These are phyloP conservation scores for Microctenopoma steveboyesi DNA, from an alignment of 2,797 vertebrate species.

Conservation along the genomic window DNA sequence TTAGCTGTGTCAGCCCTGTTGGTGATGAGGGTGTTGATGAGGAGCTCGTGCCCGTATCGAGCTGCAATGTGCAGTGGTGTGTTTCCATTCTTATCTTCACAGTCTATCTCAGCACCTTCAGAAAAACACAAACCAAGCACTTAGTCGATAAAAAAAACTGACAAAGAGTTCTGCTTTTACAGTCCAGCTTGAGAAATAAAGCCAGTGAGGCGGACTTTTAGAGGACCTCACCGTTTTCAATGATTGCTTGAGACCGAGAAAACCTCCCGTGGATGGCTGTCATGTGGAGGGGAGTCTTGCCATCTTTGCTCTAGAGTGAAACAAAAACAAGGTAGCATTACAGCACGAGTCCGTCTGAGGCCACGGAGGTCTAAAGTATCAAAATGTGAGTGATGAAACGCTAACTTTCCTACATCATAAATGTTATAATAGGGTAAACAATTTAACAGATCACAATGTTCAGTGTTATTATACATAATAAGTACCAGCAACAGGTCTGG, in stretches of 20 bases:
- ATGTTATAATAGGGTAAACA: not conserved
- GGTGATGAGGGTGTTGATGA: slow-evolving; percentile 97
- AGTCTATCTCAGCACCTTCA: slow-evolving; percentile 95
- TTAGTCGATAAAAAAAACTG: slow-evolving; percentile 13
- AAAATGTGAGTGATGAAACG: not conserved
- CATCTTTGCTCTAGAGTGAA: slow-evolving; percentile 93
- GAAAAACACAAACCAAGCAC: slow-evolving; percentile 21
- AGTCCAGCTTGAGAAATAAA: slow-evolving; percentile 11
- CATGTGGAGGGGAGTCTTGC: slow-evolving; percentile 98
- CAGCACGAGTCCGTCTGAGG: not conserved
- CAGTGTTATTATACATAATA: not conserved
- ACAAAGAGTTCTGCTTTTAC: slow-evolving; percentile 24
- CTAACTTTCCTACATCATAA: not conserved
- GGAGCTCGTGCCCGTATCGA: slow-evolving; percentile 96
- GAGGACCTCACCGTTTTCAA: slow-evolving; percentile 91
- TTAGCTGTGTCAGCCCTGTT: slow-evolving; percentile 96
- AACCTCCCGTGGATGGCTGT: slow-evolving; percentile 98
- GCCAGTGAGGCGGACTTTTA: not conserved
- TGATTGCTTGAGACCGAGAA: slow-evolving; percentile 97
- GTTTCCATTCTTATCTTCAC: slow-evolving; percentile 97
- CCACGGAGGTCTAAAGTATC: not conserved
- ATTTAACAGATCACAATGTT: not conserved
- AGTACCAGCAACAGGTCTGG: not conserved
- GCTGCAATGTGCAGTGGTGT: slow-evolving; percentile 98
- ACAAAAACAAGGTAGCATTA: slow-evolving; percentile 23